Conservation (phyloP, 2,888 invertebrate genomes). For the Archips crataeganus region DNA sequence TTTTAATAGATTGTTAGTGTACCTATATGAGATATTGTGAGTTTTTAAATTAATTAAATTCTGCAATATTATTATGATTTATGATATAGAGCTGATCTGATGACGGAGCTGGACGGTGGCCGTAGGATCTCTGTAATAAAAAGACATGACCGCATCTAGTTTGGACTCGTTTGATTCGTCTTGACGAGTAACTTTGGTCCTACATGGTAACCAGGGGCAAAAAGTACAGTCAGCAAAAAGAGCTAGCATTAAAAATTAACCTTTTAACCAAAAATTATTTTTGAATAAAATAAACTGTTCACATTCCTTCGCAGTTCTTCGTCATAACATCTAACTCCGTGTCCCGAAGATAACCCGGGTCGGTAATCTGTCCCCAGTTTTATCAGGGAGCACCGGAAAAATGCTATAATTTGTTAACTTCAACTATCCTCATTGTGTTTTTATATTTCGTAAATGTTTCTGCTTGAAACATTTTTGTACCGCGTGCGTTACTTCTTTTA, state of each 20-base stretch:
- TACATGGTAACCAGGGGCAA: too few species aligned
- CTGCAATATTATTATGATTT: too few species aligned
- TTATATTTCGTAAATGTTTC: slow-evolving; percentile 15
- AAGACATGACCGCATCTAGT: neutral
- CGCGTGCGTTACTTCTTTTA: too few species aligned
- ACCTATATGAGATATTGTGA: too few species aligned
- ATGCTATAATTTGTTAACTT: slow-evolving; percentile 11
- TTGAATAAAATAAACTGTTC: too few species aligned
- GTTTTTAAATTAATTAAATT: too few species aligned
- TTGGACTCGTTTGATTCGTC: neutral
- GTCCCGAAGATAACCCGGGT: neutral
- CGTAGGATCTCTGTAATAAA: neutral
- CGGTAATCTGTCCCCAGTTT: slow-evolving; percentile 7
- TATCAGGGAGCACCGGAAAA: slow-evolving; percentile 2
- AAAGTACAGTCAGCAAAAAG: too few species aligned
- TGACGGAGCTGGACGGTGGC: neutral
- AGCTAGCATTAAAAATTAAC: too few species aligned
- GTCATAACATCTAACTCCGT: slow-evolving; percentile 2
- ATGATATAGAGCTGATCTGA: too few species aligned
- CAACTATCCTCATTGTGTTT: slow-evolving; percentile 4
- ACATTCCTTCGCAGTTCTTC: neutral
- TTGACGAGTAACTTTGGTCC: neutral
- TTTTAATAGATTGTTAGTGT: too few species aligned
- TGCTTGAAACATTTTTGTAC: neutral
- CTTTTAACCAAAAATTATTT: too few species aligned